These are phyloP conservation scores for Hirudinaria manillensis DNA, from an alignment of 2,888 invertebrate genomes.

Conservation along the genomic window DNA sequence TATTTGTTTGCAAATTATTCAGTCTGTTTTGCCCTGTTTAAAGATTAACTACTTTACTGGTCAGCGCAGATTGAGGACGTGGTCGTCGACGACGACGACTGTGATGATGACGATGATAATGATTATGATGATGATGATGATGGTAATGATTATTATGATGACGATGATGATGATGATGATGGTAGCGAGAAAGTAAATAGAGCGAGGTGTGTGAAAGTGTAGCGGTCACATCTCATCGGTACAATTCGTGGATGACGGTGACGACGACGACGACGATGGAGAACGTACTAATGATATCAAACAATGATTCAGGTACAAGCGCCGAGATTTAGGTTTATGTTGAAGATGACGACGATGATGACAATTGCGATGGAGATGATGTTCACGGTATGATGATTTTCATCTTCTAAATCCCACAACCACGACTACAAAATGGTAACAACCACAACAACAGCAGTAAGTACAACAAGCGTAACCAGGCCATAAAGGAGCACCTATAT, in stretches of 20 bases:
- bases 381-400: background rate
- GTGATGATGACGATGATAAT: constrained; percentile 20
- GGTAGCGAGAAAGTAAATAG: constrained; percentile 15
- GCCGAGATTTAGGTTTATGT: background rate
- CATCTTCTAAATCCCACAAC: background rate
- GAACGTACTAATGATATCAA: background rate
- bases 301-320: background rate
- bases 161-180: constrained; percentile 22
- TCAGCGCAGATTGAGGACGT: no score
- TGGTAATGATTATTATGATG: constrained; percentile 23
- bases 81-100: constrained; percentile 15
- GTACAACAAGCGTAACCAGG: background rate
- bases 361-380: background rate
- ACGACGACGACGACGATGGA: constrained; percentile 9
- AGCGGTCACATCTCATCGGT: background rate
- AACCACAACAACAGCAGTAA: background rate
- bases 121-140: constrained; percentile 21
- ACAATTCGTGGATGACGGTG: background rate
- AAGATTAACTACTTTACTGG: no score
- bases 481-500: no score
- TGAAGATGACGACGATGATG: constrained; percentile 14
- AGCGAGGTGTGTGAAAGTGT: background rate
- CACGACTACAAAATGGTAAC: background rate
- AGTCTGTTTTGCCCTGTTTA: no score
- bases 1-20: no score